Evolutionary conservation across 2,113 vertebrate genomes (phyloP).

Genomic region (Ptyas mucosa): DNA sequence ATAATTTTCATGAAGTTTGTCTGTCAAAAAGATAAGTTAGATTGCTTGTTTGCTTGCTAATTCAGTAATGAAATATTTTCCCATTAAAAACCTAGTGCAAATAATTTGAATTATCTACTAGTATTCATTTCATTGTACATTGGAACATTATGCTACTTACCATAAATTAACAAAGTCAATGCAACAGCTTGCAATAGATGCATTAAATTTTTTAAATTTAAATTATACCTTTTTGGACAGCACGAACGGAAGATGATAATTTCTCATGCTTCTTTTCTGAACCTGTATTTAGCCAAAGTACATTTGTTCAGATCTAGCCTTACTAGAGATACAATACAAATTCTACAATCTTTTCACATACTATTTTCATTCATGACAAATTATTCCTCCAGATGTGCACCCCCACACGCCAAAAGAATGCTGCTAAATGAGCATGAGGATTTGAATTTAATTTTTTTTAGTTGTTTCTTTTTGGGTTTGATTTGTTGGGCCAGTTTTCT

Average conservation of each 20-base stretch:
- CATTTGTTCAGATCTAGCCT: conserved; percentile 82
- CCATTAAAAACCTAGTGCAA: neutral
- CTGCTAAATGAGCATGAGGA: conserved; percentile 76
- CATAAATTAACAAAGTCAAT: conserved; percentile 58
- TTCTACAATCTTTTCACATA: conserved; percentile 80
- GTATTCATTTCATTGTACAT: conserved; percentile 48
- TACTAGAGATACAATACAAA: conserved; percentile 80
- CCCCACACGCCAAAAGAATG: conserved; percentile 73
- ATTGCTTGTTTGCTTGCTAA: neutral
- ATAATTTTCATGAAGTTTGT: neutral
- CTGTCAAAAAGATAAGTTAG: neutral
- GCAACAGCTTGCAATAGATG: conserved; percentile 65
- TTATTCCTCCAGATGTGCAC: conserved; percentile 72
- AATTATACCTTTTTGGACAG: conserved; percentile 94
- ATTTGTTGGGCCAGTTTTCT: conserved; percentile 68
- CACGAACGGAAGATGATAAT: conserved; percentile 95
- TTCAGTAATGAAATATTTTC: conserved; percentile 28
- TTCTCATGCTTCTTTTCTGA: conserved; percentile 98
- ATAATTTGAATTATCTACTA: conserved; percentile 19
- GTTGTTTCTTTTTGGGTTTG: conserved; percentile 59
- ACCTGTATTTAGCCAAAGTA: conserved; percentile 87
- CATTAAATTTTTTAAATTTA: conserved; percentile 80
- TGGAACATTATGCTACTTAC: conserved; percentile 71
- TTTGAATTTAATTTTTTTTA: conserved; percentile 63
- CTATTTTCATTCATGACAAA: conserved; percentile 78